Evolutionary conservation across 2,888 invertebrate species (phyloP).

Genomic region (Oscheius sp.): DNA sequence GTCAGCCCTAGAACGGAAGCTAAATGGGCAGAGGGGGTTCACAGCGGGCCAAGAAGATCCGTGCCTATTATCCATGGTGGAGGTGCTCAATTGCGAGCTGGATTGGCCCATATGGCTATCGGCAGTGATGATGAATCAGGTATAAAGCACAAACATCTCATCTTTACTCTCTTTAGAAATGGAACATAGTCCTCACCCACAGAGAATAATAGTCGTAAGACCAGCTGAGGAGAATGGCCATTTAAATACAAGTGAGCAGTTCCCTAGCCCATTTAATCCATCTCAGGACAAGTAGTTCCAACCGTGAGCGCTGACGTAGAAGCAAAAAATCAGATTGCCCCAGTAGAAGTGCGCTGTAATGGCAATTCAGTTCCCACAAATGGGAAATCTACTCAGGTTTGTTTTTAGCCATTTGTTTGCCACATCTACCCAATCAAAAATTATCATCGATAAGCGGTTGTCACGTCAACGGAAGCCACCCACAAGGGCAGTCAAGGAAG

Average conservation of each 20-base stretch:
- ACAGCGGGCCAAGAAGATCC: conserved; percentile 32
- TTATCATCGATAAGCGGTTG: not conserved
- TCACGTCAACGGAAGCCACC: conserved; percentile 7
- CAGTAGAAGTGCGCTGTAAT: conserved; percentile 9
- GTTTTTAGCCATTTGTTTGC: not conserved
- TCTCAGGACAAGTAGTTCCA: conserved; percentile 5
- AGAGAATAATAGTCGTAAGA: not conserved
- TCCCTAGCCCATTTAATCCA: not conserved
- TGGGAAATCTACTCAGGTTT: not conserved
- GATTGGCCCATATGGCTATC: conserved; percentile 50
- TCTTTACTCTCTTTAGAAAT: conserved; percentile 18
- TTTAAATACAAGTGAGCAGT: conserved; percentile 3
- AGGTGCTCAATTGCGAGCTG: conserved; percentile 43
- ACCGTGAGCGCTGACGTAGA: conserved; percentile 13
- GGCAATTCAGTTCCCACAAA: not conserved
- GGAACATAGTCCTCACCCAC: conserved; percentile 2
- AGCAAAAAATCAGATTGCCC: conserved; percentile 5
- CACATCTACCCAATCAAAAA: not conserved
- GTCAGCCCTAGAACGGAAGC: conserved; percentile 18
- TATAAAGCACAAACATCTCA: not conserved
- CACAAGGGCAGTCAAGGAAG: not conserved
- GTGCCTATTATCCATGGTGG: conserved; percentile 46
- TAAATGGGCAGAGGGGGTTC: conserved; percentile 15
- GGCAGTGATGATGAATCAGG: conserved; percentile 37
- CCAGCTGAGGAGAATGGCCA: conserved; percentile 23